Evolutionary conservation across 2,888 invertebrate genomes (phyloP).

Genomic region (Drosophila histrio): DNA sequence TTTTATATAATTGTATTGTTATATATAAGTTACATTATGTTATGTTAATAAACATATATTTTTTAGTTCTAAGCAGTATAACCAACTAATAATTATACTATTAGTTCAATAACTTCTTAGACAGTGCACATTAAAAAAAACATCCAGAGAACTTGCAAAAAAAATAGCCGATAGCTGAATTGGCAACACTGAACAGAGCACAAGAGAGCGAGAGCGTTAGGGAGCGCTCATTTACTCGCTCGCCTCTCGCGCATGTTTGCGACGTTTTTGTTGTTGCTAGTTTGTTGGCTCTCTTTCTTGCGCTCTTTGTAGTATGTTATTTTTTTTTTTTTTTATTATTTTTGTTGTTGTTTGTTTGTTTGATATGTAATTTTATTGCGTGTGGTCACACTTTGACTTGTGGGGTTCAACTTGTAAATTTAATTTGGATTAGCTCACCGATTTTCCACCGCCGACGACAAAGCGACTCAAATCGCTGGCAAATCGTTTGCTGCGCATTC

Average conservation of each 20-base stretch:
- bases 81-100: too few relatives aligned
- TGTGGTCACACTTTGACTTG: conserved; percentile 40
- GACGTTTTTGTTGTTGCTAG: conserved; percentile 12
- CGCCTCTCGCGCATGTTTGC: conserved; percentile 61
- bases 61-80: too few relatives aligned
- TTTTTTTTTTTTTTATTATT: conserved; percentile 1
- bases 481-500: conserved; percentile 73
- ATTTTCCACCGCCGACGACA: conserved; percentile 64
- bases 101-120: too few relatives aligned
- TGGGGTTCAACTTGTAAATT: conserved; percentile 28
- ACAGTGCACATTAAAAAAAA: too few relatives aligned
- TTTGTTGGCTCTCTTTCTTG: conserved; percentile 2
- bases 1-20: too few relatives aligned
- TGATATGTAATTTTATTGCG: conserved; percentile 47
- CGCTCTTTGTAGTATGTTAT: conserved; percentile 18
- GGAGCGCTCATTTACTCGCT: conserved; percentile 10
- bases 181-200: too few relatives aligned
- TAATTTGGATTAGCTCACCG: conserved; percentile 52
- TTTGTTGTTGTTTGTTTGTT: conserved; percentile 20
- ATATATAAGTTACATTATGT: too few relatives aligned
- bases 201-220: conserved; percentile 1
- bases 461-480: conserved; percentile 70
- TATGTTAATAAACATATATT: too few relatives aligned
- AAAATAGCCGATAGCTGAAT: too few relatives aligned
- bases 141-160: too few relatives aligned